Evolutionary conservation across 2,888 invertebrate genomes (phyloP).

Genomic region (Anoplius nigerrimus): DNA sequence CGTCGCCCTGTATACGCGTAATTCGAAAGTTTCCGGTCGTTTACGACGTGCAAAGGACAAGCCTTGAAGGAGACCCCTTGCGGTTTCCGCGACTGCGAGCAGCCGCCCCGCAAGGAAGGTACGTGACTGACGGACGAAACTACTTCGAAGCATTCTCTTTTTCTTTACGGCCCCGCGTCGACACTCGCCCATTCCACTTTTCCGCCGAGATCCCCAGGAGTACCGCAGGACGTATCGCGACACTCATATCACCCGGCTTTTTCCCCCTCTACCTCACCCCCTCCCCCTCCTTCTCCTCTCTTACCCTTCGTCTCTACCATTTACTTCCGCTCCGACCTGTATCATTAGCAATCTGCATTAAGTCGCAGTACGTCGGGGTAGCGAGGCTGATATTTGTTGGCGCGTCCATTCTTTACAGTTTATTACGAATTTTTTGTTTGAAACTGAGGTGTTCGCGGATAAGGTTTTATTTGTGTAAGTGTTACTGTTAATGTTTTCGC

Average conservation of each 20-base stretch:
- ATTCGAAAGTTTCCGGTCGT: slow-evolving; percentile 53
- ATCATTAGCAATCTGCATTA: neutral
- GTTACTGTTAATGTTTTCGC: too few relatives aligned
- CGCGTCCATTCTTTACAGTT: too few relatives aligned
- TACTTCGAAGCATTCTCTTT: slow-evolving; percentile 12
- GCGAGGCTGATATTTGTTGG: too few relatives aligned
- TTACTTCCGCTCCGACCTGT: too few relatives aligned
- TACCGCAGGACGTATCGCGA: neutral
- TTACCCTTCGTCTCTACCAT: neutral
- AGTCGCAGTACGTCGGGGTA: too few relatives aligned
- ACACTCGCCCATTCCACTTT: neutral
- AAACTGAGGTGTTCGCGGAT: too few relatives aligned
- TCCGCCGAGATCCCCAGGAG: neutral
- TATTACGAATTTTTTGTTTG: too few relatives aligned
- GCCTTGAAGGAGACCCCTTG: slow-evolving; percentile 6
- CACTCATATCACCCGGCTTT: neutral
- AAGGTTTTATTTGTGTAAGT: too few relatives aligned
- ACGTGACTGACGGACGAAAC: slow-evolving; percentile 29
- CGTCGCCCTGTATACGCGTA: slow-evolving; percentile 6
- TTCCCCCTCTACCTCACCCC: neutral
- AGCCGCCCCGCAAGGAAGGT: slow-evolving; percentile 5
- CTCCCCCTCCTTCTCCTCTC: neutral
- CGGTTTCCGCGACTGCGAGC: slow-evolving; percentile 5
- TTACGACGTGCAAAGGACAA: slow-evolving; percentile 42
- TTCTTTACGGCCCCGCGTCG: neutral